Percentiles rank a stretch among this genome's conserved stretches.
These are phyloP conservation scores for Karalla daura DNA, from an alignment of 2,797 vertebrate genomes.

Conservation along the genomic window DNA sequence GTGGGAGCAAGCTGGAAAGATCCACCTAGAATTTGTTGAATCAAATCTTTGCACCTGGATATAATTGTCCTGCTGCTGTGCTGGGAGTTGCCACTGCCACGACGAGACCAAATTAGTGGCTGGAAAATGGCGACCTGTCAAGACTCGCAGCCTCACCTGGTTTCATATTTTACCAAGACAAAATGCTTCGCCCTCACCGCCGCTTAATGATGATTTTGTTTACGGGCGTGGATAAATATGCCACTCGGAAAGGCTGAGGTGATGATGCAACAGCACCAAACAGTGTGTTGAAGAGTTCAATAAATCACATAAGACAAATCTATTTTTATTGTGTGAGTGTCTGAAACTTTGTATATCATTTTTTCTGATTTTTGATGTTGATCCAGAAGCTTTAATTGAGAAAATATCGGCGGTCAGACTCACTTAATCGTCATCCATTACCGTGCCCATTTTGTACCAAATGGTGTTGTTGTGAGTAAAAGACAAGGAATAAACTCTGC, in stretches of 20 bases:
- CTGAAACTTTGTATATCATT: constrained; percentile 39
- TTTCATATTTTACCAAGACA: constrained; percentile 87
- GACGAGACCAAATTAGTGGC: constrained; percentile 96
- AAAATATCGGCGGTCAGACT: too few relatives aligned
- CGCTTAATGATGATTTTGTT: constrained; percentile 70
- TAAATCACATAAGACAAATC: constrained; percentile 56
- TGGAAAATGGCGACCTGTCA: constrained; percentile 94
- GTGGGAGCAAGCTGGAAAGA: constrained; percentile 86
- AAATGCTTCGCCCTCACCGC: constrained; percentile 82
- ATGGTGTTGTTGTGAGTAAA: too few relatives aligned
- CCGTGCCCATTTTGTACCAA: too few relatives aligned
- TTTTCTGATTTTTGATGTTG: constrained; percentile 20
- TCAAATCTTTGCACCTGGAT: constrained; percentile 99
- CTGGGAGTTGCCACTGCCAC: constrained; percentile 92
- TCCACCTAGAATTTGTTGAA: constrained; percentile 97
- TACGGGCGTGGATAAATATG: constrained; percentile 48
- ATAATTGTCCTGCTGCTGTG: constrained; percentile 96
- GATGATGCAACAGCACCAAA: constrained; percentile 48
- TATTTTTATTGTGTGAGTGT: constrained; percentile 48
- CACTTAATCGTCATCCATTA: too few relatives aligned
- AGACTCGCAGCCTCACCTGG: constrained; percentile 91
- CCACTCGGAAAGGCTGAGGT: constrained; percentile 34
- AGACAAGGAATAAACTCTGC: too few relatives aligned
- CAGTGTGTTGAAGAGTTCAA: constrained; percentile 49
- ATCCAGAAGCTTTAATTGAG: too few relatives aligned